Evolutionary conservation across 2,113 vertebrate species (phyloP), one percentile per base, ranked within the genome.

Genomic region (Corythaixoides concolor): DNA sequence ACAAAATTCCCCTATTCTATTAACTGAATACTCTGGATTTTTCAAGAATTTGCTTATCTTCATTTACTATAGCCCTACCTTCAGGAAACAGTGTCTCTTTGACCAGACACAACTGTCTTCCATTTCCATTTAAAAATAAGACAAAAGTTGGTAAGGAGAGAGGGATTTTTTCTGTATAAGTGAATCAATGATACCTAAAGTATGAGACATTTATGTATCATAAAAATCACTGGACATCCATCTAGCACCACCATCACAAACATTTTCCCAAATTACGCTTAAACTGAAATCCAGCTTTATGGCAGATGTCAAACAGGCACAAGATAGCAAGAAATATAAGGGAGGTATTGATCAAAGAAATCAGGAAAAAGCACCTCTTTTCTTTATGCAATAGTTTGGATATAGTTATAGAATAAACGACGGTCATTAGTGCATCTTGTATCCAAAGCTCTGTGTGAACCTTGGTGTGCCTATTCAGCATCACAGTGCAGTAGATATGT

Each of bases 61-160:
- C 41, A 73, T 93, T 87, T 89, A 73, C 56, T 64, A 32, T 3
- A 93, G 43, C 30, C 49, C 24, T 32, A 82, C 35, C 73, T 85
- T 84, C 68, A 67, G 72, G 82, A 95, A 95, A 90, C n/a, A 60
- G 11, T 37, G 20, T 35, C 52, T 88, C 41, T 85, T 66, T 83
- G 33, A 92, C 75, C 47, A 91, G 73, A 72, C 56, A 86, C 13
- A 87, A 75, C 64, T 90, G 64, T 87, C 33, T 63, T 93, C 33
- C 15, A 16, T 70, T 28, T 96, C 28, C 60, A 45, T 72, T 89
- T 72, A 74, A 93, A 97, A 90, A 68, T 80, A 67, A 92, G 52
- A 80, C 18, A 59, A 15, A 37, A 68, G 11, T 24, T 84, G 83
- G 73, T 63, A 70, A 92, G 76, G 75, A 82, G 58, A 76, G 26